Conservation (phyloP, 2,797 vertebrate species). For the Karalla daura region DNA sequence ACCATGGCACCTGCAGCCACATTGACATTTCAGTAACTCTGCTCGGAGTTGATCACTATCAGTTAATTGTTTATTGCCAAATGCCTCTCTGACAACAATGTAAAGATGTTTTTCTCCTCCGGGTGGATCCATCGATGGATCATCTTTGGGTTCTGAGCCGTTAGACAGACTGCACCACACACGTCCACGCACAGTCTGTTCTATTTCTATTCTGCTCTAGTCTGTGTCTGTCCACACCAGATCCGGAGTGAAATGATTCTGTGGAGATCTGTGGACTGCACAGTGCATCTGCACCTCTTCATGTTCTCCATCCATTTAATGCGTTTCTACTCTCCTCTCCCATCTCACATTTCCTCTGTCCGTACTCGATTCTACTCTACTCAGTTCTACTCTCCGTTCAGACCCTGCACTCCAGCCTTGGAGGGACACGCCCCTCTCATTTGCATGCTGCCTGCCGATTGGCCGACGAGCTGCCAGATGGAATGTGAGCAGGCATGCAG, state of each 20-base stretch:
- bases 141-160: neutral
- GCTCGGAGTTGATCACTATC: neutral
- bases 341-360: neutral
- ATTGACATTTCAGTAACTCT: conserved; percentile 4
- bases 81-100: no score
- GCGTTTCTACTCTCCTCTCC: neutral
- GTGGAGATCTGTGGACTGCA: neutral
- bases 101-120: neutral
- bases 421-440: conserved; percentile 67
- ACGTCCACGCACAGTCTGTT: neutral
- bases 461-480: conserved; percentile 49
- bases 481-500: conserved; percentile 77
- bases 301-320: neutral
- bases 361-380: conserved; percentile 14
- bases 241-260: neutral
- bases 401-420: conserved; percentile 85
- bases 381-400: conserved; percentile 77
- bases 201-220: neutral
- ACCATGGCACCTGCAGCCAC: neutral
- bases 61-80: neutral
- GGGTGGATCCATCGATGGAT: neutral
- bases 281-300: neutral
- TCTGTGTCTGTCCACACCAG: neutral
- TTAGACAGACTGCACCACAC: neutral
- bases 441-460: conserved; percentile 60